Base-by-base conservation (phyloP, 2,113 vertebrate species). In the Sterrhoptilus dennistouni region DNA sequence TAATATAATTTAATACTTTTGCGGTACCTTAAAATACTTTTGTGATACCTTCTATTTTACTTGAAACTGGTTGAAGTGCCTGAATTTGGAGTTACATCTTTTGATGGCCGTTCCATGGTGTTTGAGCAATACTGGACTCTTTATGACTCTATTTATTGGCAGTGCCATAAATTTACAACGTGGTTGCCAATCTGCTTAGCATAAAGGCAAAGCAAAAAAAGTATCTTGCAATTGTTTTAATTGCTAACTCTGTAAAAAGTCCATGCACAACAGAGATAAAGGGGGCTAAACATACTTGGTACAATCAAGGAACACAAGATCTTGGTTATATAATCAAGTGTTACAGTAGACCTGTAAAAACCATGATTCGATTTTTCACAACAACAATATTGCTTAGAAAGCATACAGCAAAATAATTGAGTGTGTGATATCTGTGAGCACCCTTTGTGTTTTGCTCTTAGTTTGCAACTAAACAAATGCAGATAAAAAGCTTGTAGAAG, bases 241-340 rank as follows among this genome's bases (percentile, higher is more conserved):
- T 38, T 59, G 2, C 9, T 61, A 72, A 9, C 11, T 44, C 33
- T 19, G 40, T 76, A 72, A 66, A 66, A 82, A 31, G 8, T 13
- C 7, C 14, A 24, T 13, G 19, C 14, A 49, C 3, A 64, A 8
- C 13, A 66, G 5, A 69, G 3, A 16, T 91, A 33, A 54, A 22
- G 1, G 2, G 6, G 1, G 14, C 8, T 6, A 59, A 61, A 33
- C 1, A 11, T 27, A 42, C 20, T 69, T 71, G 54, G 8, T 40
- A 8, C 0, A 1, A 4, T 45, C 35, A 66, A 89, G n/a, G 21
- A 89, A 83, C 12, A 22, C 38, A 52, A 22, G 22, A 56, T 25
- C 21, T 54, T 59, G 12, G 12, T 47, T 87, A 28, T 63, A 8
- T 28, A 75, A 45, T 28, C 53, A 82, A 78, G 24, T 27, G 23